These are phyloP conservation scores for Otis tarda DNA, from an alignment of 2,113 vertebrate genomes.

Conservation along the genomic window DNA sequence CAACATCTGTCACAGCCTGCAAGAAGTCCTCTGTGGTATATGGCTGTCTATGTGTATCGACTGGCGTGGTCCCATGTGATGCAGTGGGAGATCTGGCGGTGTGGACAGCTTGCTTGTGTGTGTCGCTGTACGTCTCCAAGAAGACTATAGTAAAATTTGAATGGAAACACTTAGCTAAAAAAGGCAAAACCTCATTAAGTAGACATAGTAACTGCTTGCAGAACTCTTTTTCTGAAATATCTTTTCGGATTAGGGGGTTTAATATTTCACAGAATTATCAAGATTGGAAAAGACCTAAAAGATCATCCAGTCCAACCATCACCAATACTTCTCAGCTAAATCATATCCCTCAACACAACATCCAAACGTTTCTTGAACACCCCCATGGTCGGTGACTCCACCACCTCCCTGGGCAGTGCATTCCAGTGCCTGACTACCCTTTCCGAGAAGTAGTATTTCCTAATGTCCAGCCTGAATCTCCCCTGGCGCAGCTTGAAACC, in stretches of 20 bases:
- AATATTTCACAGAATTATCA: no score
- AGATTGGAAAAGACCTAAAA: no score
- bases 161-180: background rate
- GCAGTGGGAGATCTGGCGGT: accelerated
- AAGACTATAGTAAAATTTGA: background rate
- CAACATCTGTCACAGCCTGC: background rate
- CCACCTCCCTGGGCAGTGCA: no score
- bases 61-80: background rate
- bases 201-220: background rate
- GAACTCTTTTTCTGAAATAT: background rate
- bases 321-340: no score
- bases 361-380: no score
- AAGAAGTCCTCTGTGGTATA: background rate
- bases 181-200: background rate
- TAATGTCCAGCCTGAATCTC: no score
- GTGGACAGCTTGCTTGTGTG: background rate
- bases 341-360: no score
- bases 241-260: background rate
- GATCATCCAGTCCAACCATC: no score
- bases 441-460: no score
- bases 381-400: no score
- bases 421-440: no score
- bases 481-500: no score
- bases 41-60: background rate
- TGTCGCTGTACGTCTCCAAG: background rate